Conservation (phyloP, 2,888 invertebrate genomes). For the Tipula vernalis region DNA sequence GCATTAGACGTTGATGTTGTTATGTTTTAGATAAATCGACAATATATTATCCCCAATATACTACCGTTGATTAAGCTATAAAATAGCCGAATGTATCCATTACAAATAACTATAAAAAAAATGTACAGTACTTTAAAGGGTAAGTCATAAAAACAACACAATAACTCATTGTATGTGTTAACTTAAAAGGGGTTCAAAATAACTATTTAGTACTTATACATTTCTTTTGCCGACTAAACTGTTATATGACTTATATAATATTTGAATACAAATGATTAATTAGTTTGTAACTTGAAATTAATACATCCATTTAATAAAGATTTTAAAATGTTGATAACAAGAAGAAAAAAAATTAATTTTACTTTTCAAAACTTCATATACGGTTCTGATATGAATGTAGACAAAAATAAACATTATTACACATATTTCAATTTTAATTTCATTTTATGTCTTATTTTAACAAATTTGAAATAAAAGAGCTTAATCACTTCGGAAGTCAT, state of each 20-base stretch:
- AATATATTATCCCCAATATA: neutral
- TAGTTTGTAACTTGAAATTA: constrained; percentile 9
- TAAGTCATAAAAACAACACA: neutral
- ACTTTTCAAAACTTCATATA: neutral
- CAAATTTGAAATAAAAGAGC: neutral
- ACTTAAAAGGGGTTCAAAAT: neutral
- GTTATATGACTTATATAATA: neutral
- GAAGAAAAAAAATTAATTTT: neutral
- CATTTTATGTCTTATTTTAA: neutral
- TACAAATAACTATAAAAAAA: neutral
- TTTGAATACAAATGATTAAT: constrained; percentile 7
- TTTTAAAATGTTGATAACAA: neutral
- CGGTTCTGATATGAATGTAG: neutral
- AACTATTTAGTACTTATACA: neutral
- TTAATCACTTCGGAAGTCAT: neutral
- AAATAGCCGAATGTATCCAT: neutral
- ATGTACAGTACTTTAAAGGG: neutral
- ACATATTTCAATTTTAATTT: neutral
- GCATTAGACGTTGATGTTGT: neutral
- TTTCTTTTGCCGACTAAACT: neutral
- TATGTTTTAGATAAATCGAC: neutral
- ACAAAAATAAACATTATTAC: neutral
- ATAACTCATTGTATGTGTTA: neutral
- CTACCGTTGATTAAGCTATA: neutral
- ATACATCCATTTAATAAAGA: constrained; percentile 6